Percentiles rank a stretch among this genome's conserved stretches.
These are phyloP conservation scores for Bombus pyrosoma DNA, from an alignment of 1,140 invertebrate species.

Conservation along the genomic window DNA sequence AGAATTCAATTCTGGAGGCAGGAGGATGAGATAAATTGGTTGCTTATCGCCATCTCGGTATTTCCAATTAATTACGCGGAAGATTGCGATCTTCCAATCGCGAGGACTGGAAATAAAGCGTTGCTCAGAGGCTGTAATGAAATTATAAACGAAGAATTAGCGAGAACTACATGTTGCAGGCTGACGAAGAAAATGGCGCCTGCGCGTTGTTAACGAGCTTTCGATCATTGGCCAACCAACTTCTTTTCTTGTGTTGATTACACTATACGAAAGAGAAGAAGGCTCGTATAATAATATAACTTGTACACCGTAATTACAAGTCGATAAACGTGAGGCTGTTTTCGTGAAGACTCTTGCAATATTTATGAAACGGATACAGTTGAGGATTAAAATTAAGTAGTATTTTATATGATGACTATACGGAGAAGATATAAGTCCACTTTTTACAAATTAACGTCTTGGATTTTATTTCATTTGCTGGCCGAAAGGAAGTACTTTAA, in stretches of 20 bases:
- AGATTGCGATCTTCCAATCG: constrained; percentile 49
- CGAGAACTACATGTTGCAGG: not conserved
- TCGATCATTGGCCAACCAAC: not conserved
- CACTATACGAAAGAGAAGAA: not conserved
- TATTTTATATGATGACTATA: not conserved
- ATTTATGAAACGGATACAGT: not conserved
- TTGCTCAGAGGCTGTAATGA: constrained; percentile 16
- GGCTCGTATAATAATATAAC: not conserved
- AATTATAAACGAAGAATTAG: constrained; percentile 47
- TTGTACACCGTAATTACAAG: not conserved
- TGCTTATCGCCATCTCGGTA: constrained; percentile 50
- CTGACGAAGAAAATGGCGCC: not conserved
- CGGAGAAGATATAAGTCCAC: too few relatives aligned
- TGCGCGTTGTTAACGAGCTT: constrained; percentile 7
- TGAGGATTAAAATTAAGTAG: not conserved
- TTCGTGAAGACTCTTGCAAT: not conserved
- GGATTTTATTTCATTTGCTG: too few relatives aligned
- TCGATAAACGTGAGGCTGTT: not conserved
- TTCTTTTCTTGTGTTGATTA: not conserved
- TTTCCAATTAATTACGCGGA: constrained; percentile 50
- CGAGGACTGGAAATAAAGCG: constrained; percentile 22
- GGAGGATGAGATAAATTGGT: constrained; percentile 40
- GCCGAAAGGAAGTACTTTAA: too few relatives aligned
- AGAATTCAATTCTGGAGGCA: constrained; percentile 50
- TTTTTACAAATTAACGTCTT: too few relatives aligned